These are phyloP conservation scores for Fringilla coelebs DNA, from an alignment of 2,797 vertebrate species.

Conservation along the genomic window DNA sequence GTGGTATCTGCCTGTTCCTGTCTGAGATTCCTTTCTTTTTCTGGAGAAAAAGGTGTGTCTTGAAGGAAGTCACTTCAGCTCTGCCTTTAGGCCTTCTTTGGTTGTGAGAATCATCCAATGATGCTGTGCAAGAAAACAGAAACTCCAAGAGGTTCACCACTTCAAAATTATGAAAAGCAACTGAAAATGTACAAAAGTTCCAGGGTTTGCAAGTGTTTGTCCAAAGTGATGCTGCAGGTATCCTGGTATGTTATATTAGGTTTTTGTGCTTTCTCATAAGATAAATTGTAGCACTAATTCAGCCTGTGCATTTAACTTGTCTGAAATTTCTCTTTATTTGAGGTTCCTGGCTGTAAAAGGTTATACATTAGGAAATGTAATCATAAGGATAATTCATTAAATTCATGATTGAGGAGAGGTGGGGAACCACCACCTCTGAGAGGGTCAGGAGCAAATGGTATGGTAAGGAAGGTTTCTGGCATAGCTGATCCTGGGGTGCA, in stretches of 20 bases:
- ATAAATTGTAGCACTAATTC: neutral
- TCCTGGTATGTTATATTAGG: neutral
- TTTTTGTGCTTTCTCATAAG: neutral
- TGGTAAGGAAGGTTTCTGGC: neutral
- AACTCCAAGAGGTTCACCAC: neutral
- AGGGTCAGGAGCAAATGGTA: neutral
- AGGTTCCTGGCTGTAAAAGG: neutral
- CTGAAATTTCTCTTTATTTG: neutral
- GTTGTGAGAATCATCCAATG: rapidly evolving
- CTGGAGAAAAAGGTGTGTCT: neutral
- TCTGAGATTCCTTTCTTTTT: neutral
- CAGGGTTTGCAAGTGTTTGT: neutral
- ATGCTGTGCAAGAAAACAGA: neutral
- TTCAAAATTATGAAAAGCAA: neutral
- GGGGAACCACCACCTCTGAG: neutral
- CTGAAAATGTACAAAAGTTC: neutral
- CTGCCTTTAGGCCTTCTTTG: neutral
- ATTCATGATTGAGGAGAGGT: neutral
- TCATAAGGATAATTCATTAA: neutral
- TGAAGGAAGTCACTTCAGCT: neutral
- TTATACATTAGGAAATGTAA: neutral
- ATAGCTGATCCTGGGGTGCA: neutral
- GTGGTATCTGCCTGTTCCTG: rapidly evolving
- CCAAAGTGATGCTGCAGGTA: neutral
- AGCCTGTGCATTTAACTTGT: neutral